Evolutionary conservation across 2,113 vertebrate species (phyloP).

Genomic region (Todiramphus saurophagus): DNA sequence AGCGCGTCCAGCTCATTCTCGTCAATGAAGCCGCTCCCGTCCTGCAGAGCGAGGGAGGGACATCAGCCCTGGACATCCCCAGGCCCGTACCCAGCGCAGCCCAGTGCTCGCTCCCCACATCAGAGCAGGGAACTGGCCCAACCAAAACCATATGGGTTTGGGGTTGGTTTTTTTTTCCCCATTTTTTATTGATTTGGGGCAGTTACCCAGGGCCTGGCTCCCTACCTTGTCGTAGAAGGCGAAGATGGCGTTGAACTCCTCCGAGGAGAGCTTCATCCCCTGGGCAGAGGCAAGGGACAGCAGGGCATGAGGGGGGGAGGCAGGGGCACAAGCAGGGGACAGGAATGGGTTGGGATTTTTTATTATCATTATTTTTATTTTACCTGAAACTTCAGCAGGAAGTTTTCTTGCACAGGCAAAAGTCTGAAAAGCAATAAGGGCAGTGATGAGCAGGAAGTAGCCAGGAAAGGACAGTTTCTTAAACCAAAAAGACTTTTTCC

Average conservation of each 20-base stretch:
- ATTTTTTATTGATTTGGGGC: not conserved
- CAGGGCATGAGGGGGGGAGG: not conserved
- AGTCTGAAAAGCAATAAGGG: slow-evolving; percentile 76
- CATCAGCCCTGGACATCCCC: not conserved
- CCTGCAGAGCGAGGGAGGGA: slow-evolving; percentile 69
- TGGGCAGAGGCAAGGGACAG: slow-evolving; percentile 49
- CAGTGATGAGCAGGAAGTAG: fast-evolving
- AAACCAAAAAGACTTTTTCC: not conserved
- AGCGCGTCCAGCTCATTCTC: slow-evolving; percentile 94
- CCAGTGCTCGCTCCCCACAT: not conserved
- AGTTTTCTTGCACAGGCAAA: slow-evolving; percentile 96
- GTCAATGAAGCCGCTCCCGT: slow-evolving; percentile 95
- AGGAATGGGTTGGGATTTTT: not conserved
- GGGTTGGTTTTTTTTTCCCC: not conserved
- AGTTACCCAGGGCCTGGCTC: fast-evolving
- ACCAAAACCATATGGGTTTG: not conserved
- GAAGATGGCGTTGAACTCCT: slow-evolving; percentile 93
- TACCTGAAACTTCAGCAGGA: slow-evolving; percentile 98
- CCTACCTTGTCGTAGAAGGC: slow-evolving; percentile 92
- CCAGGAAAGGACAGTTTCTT: not conserved
- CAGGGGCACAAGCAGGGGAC: not conserved
- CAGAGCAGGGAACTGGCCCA: not conserved
- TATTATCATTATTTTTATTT: not conserved
- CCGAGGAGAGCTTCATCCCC: slow-evolving; percentile 88
- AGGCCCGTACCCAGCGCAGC: not conserved